phyloP scores from a whole-genome alignment of 2,888 invertebrate species.

The Rhyacophila evoluta region DNA sequence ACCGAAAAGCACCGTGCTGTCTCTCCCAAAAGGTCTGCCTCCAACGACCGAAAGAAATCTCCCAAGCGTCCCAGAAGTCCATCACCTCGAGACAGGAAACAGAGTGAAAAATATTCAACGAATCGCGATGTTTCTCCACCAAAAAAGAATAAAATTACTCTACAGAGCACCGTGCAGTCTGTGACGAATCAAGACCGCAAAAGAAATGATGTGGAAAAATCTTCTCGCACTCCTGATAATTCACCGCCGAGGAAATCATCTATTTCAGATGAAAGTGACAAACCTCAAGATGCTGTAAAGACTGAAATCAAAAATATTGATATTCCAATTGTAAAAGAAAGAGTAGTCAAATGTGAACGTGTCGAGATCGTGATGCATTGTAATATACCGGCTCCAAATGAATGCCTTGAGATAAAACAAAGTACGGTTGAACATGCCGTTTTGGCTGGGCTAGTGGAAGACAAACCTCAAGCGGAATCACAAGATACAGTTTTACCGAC shows the following conservation, averaged over 20 bases:
- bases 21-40: slow-evolving; percentile 40
- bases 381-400: background rate
- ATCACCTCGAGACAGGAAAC: slow-evolving; percentile 57
- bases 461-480: background rate
- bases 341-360: background rate
- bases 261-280: background rate
- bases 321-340: background rate
- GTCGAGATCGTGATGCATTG: background rate
- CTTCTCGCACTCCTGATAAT: slow-evolving; percentile 50
- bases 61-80: slow-evolving; percentile 42
- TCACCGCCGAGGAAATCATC: slow-evolving; percentile 47
- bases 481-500: background rate
- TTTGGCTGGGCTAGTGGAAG: background rate
- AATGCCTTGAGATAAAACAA: background rate
- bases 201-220: slow-evolving; percentile 26
- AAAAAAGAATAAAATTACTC: slow-evolving; percentile 32
- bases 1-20: slow-evolving; percentile 32
- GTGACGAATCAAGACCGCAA: slow-evolving; percentile 33
- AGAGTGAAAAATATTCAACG: slow-evolving; percentile 54
- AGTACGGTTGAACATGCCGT: background rate
- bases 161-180: slow-evolving; percentile 36
- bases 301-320: slow-evolving; percentile 20
- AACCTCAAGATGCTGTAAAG: background rate
- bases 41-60: slow-evolving; percentile 48
- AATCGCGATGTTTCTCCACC: slow-evolving; percentile 41